Evolutionary conservation across 2,888 invertebrate species (phyloP), one percentile per base, ranked within the genome.

Genomic region (Villa cingulata): DNA sequence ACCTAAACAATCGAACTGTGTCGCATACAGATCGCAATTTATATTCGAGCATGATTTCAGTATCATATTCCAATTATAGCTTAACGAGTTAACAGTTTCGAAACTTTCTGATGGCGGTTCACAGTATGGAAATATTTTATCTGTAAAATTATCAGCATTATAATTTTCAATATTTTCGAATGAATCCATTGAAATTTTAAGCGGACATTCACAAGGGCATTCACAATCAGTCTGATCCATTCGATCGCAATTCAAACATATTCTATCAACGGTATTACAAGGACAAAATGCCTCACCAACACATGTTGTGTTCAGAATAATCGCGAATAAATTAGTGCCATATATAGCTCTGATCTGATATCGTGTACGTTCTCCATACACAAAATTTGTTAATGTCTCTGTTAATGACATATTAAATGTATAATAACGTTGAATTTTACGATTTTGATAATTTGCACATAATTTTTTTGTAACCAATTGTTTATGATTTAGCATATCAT

Each of bases 201-300:
- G 72, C 51, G 73, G 83, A 61, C 94, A 94, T 66, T 94, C 91
- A 64, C 94, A 94, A 0, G 94, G 94, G 61, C 94, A 94, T 66
- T 94, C 94, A 58, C 94, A 94, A 62, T 92, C 91, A 4, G 81
- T 85, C 68, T 89, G 90, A 63, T 92, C 94, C 87, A 92, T 90
- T 43, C 91, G 78, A 63, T 89, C 84, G 64, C 94, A 94, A 64
- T 92, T 92, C 23, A 94, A 74, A 63, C 94, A 94, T 4, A 86
- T 74, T 4, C 90, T 78, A 64, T 91, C 87, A 54, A 81, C 84
- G 69, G 86, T 87, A 61, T 88, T 91, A 64, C 94, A 94, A 0
- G 94, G 92, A 62, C 94, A 94, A 69, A 94, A 94, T 5, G 86
- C 81, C 3, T 81, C 78, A 3, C 81, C 77, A 60, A 83, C 83